A percentile compares a stretch with the other conserved stretches of the same genome.
Evolutionary conservation across 2,113 vertebrate species (phyloP).

Genomic region (Illadopsis cleaveri): DNA sequence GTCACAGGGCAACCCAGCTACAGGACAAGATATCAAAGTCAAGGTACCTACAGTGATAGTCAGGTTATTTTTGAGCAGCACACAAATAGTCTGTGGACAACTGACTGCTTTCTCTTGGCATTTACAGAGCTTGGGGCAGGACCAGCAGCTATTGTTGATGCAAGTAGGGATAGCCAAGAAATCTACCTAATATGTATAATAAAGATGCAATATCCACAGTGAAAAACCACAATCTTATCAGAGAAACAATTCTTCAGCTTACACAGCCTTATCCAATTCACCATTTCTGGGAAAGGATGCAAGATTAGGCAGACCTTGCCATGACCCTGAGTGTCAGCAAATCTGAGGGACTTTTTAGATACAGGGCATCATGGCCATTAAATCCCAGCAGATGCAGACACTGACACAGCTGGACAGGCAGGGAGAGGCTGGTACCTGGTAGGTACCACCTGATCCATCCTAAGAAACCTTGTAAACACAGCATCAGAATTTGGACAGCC

Average conservation of each 20-base stretch:
- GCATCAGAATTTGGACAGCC: background rate
- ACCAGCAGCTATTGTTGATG: background rate
- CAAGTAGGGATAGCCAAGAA: background rate
- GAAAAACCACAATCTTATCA: constrained; percentile 52
- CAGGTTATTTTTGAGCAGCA: background rate
- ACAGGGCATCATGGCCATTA: rapidly evolving
- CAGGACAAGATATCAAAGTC: rapidly evolving
- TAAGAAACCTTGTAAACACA: background rate
- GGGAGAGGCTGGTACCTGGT: background rate
- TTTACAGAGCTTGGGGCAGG: background rate
- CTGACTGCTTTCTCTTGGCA: background rate
- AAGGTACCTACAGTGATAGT: background rate
- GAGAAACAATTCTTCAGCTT: constrained; percentile 37
- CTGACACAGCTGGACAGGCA: background rate
- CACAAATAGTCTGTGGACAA: background rate
- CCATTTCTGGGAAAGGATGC: constrained; percentile 26
- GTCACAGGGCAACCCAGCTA: background rate
- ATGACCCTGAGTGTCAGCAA: background rate
- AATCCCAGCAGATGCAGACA: background rate
- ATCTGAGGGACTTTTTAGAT: background rate
- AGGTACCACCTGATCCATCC: background rate
- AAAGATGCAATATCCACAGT: constrained; percentile 14
- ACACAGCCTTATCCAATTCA: constrained; percentile 34
- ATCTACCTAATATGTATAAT: constrained; percentile 30
- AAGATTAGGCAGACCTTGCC: constrained; percentile 4